Evolutionary conservation across 2,888 invertebrate species (phyloP).

Genomic region (Hypercompe scribonia): DNA sequence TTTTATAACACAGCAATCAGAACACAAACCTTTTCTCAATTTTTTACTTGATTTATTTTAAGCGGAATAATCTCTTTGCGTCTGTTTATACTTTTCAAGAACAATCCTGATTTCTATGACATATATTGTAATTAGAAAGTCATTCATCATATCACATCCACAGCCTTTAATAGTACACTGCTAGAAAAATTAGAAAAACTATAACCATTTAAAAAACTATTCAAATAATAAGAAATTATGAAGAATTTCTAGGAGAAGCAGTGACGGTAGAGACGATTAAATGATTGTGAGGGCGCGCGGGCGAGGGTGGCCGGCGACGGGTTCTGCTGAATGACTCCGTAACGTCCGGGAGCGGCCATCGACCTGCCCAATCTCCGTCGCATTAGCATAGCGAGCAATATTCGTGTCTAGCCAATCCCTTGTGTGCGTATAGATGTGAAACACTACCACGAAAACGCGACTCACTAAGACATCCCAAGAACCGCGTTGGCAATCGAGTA

Average conservation of each 20-base stretch:
- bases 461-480: constrained; percentile 29
- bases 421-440: constrained; percentile 62
- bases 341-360: constrained; percentile 85
- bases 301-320: constrained; percentile 76
- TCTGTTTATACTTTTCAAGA: background rate
- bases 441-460: constrained; percentile 37
- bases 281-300: constrained; percentile 66
- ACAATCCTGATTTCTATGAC: background rate
- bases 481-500: background rate
- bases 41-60: too few relatives aligned
- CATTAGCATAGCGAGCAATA: constrained; percentile 87
- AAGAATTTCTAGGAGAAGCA: constrained; percentile 36
- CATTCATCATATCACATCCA: too few relatives aligned
- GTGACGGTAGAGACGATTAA: constrained; percentile 46
- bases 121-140: background rate
- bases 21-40: background rate
- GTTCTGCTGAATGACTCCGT: constrained; percentile 84
- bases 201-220: background rate
- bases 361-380: constrained; percentile 87
- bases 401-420: constrained; percentile 76
- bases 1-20: background rate
- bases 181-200: too few relatives aligned
- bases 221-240: constrained; percentile 16
- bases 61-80: background rate
- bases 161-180: too few relatives aligned